These are phyloP conservation scores for Myripristis jacobus DNA, from an alignment of 2,797 vertebrate species.

Conservation along the genomic window DNA sequence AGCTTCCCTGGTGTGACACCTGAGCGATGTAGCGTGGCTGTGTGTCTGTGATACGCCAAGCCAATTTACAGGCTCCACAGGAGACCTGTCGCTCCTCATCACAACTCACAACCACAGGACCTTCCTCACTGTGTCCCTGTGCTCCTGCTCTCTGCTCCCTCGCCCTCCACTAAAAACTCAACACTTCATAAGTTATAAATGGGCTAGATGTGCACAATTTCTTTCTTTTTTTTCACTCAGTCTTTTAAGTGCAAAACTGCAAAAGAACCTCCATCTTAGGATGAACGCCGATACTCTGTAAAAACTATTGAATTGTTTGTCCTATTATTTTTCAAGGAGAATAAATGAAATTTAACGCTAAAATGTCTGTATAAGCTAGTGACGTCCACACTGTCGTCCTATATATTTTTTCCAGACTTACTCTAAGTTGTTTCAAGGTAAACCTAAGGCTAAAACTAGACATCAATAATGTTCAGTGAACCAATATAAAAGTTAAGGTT, in stretches of 20 bases:
- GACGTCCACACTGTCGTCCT: background rate
- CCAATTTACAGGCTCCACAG: conserved; percentile 82
- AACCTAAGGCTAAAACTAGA: background rate
- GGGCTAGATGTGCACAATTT: conserved; percentile 42
- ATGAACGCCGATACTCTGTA: background rate
- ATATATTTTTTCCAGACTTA: background rate
- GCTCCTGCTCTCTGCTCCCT: conserved; percentile 65
- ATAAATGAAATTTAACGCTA: background rate
- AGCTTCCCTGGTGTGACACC: conserved; percentile 82
- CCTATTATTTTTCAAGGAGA: conserved; percentile 5
- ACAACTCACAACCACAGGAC: conserved; percentile 81
- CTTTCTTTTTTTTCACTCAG: conserved; percentile 9
- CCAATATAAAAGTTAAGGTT: conserved; percentile 1
- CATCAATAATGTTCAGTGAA: background rate
- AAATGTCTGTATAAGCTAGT: background rate
- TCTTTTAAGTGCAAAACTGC: conserved; percentile 17
- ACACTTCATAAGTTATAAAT: conserved; percentile 67
- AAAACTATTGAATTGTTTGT: background rate
- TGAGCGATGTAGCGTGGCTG: conserved; percentile 82
- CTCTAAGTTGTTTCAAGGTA: background rate
- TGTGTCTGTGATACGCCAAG: conserved; percentile 83
- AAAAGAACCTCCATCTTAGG: background rate
- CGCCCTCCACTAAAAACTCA: conserved; percentile 61
- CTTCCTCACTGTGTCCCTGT: conserved; percentile 71
- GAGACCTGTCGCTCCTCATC: conserved; percentile 81